A percentile compares a stretch with the other conserved stretches of the same genome.
These are phyloP conservation scores for Amblyjoppa fuscipennis DNA, from an alignment of 2,888 invertebrate genomes.

Conservation along the genomic window DNA sequence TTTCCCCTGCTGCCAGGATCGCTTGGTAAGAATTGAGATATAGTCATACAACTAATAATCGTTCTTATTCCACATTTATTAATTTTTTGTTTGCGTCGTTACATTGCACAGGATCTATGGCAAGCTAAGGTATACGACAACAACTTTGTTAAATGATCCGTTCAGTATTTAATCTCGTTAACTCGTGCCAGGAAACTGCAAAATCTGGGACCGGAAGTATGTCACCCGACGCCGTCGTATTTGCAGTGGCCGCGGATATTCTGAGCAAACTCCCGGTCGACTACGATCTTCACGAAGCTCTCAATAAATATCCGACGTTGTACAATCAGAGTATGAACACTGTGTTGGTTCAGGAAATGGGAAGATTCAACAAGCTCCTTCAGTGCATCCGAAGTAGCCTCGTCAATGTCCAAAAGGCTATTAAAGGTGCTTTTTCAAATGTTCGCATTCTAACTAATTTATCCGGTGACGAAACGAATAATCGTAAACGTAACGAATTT, in stretches of 20 bases:
- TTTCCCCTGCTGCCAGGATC: constrained; percentile 75
- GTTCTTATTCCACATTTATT: constrained; percentile 27
- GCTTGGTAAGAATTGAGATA: constrained; percentile 74
- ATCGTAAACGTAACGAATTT: neutral
- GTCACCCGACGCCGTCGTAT: constrained; percentile 93
- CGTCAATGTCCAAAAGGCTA: constrained; percentile 92
- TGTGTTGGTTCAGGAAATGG: constrained; percentile 95
- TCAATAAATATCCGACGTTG: constrained; percentile 90
- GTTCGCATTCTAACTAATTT: neutral
- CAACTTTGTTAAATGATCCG: neutral
- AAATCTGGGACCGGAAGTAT: constrained; percentile 88
- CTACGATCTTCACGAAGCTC: constrained; percentile 89
- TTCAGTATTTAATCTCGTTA: neutral
- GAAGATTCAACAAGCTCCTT: constrained; percentile 92
- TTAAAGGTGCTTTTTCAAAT: constrained; percentile 89
- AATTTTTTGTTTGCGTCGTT: constrained; percentile 38
- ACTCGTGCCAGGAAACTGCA: constrained; percentile 87
- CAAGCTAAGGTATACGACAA: constrained; percentile 72
- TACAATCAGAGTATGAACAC: constrained; percentile 97
- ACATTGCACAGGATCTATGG: constrained; percentile 76
- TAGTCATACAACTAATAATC: constrained; percentile 13
- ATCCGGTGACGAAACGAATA: neutral
- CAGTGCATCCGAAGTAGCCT: constrained; percentile 91
- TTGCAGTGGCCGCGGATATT: constrained; percentile 92
- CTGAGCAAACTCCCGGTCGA: constrained; percentile 91